Evolutionary conservation across 2,113 vertebrate species (phyloP).

Genomic region (Sinocyclocheilus anshuiensis): DNA sequence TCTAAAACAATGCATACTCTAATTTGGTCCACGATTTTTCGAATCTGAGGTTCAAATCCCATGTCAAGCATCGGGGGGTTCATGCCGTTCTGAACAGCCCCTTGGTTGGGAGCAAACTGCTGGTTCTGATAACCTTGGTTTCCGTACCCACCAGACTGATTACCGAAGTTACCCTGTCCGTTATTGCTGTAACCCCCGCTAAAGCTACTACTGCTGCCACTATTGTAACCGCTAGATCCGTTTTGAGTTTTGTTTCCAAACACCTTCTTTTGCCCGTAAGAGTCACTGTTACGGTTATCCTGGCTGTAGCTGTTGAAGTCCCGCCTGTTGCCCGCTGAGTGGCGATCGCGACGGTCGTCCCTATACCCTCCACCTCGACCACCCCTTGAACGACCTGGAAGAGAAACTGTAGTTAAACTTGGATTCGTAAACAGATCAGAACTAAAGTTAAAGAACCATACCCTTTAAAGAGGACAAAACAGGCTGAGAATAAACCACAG

Average conservation of each 20-base stretch:
- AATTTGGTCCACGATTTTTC: conserved; percentile 99
- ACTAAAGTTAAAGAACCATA: too few species aligned
- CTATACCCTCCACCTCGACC: conserved; percentile 85
- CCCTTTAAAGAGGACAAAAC: conserved; percentile 14
- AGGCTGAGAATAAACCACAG: conserved; percentile 67
- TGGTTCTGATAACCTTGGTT: conserved; percentile 84
- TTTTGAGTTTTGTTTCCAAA: conserved; percentile 90
- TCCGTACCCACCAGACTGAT: conserved; percentile 80
- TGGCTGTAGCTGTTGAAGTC: conserved; percentile 91
- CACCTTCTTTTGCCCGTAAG: conserved; percentile 87
- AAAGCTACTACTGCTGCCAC: conserved; percentile 64
- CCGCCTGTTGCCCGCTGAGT: conserved; percentile 85
- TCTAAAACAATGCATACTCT: conserved; percentile 76
- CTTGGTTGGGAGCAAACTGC: conserved; percentile 81
- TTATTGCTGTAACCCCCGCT: conserved; percentile 82
- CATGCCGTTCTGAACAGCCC: conserved; percentile 85
- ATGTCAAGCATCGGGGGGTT: conserved; percentile 96
- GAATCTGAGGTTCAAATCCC: conserved; percentile 98
- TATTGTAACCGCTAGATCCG: conserved; percentile 80
- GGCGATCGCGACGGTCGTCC: conserved; percentile 91
- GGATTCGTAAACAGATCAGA: too few species aligned
- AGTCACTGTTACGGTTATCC: conserved; percentile 87
- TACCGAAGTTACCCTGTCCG: conserved; percentile 86
- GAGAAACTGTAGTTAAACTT: neutral
- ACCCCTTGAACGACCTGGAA: conserved; percentile 94